Percentiles rank a stretch among this genome's conserved stretches.
phyloP scores from a whole-genome alignment of 1,140 invertebrate species.

The Drosophila nasuta region DNA sequence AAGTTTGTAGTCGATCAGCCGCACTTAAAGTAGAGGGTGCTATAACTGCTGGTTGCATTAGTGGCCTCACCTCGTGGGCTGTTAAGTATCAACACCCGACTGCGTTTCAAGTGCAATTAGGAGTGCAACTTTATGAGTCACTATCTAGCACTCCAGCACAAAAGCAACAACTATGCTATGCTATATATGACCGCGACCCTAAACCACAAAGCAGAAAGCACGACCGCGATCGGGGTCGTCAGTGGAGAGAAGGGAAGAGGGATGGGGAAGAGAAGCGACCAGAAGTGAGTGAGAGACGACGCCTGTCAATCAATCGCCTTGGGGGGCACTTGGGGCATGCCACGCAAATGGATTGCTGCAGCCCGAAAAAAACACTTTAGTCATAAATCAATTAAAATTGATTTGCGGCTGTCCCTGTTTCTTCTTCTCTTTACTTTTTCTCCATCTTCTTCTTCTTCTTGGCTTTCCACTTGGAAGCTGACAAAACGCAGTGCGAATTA shows the following conservation, averaged over 20 bases:
- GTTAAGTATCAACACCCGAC: slow-evolving; percentile 64
- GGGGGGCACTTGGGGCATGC: slow-evolving; percentile 49
- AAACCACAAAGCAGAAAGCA: slow-evolving; percentile 11
- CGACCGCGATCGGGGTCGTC: background rate
- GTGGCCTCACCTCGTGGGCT: slow-evolving; percentile 26
- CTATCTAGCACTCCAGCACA: slow-evolving; percentile 49
- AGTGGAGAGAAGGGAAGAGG: background rate
- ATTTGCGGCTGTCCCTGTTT: slow-evolving; percentile 39
- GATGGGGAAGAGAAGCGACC: background rate
- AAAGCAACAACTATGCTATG: background rate
- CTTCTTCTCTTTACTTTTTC: background rate
- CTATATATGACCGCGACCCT: background rate
- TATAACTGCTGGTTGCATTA: background rate
- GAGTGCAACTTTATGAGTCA: slow-evolving; percentile 76
- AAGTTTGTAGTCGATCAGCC: background rate
- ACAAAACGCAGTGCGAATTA: slow-evolving; percentile 73
- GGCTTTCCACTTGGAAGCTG: slow-evolving; percentile 15
- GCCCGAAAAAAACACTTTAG: slow-evolving; percentile 66
- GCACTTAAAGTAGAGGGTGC: slow-evolving; percentile 15
- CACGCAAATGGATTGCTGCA: slow-evolving; percentile 56
- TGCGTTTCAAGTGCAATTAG: slow-evolving; percentile 67
- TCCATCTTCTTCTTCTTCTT: no score
- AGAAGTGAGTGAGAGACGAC: slow-evolving; percentile 51
- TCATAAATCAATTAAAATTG: slow-evolving; percentile 83
- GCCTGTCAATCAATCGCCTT: slow-evolving; percentile 69